Evolutionary conservation across 2,888 invertebrate species (phyloP), one percentile per base, ranked within the genome.

Genomic region (Cantharis flavilabris): DNA sequence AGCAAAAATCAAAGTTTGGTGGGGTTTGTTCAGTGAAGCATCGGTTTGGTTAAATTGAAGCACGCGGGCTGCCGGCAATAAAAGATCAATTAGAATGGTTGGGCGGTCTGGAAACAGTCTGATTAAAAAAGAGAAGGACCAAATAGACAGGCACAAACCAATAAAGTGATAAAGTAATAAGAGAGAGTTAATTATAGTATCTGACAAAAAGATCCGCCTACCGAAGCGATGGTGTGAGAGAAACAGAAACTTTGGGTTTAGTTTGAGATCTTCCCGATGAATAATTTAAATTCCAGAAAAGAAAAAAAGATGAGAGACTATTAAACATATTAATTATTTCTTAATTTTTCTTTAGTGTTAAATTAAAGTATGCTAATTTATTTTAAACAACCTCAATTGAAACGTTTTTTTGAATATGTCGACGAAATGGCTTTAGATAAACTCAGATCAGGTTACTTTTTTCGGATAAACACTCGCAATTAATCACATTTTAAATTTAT

Each of bases 41-140:
- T 85, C 81, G 83, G 87, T 87, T 86, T 86, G 86, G 87, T 86
- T 86, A 86, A 87, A 87, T 86, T 86, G 86, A 85, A 86, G 86
- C 86, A 86, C 84, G 84, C 83, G 83, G 84, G 86, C 86, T 85
- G 85, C 85, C 84, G 84, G 86, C 87, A 87, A 87, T 87, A 87
- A 87, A 87, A 87, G 87, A 85, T 86, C 88, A 88, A 88, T 88
- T 87, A 87, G 86, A 85, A 86, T 85, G 86, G 86, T 85, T 86
- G 87, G 86, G 85, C 86, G 87, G 86, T 86, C 85, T 87, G 86
- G 86, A 85, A 87, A 87, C 87, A 86, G 86, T 85, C 85, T 87
- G 87, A 87, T 87, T 87, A 87, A 88, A 87, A 88, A 88, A 87
- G 87, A 87, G 87, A 87, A 86, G 86, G 86, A 85, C 86, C 85